These are phyloP conservation scores for Olivierus martensii DNA, from an alignment of 1,140 invertebrate species.

Conservation along the genomic window DNA sequence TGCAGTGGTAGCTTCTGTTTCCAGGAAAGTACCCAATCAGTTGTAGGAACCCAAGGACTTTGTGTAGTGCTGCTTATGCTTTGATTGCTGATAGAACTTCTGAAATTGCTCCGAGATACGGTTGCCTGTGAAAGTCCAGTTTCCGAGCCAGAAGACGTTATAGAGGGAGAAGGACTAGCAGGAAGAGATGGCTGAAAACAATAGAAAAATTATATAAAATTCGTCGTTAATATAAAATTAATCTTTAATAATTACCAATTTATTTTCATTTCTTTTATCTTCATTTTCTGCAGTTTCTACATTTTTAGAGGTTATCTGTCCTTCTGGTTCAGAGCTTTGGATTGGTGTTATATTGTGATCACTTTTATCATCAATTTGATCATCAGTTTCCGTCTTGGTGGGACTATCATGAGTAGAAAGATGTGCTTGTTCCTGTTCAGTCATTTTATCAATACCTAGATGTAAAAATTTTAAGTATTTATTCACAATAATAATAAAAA, in stretches of 20 bases:
- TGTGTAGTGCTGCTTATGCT: neutral
- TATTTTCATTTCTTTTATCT: neutral
- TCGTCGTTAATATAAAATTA: neutral
- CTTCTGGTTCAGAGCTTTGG: conserved; percentile 11
- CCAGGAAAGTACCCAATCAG: conserved; percentile 93
- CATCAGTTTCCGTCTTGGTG: neutral
- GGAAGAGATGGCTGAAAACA: conserved; percentile 6
- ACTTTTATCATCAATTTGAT: neutral
- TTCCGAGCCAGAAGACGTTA: conserved; percentile 14
- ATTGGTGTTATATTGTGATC: too few species aligned
- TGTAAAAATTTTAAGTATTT: too few species aligned
- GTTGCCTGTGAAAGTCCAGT: conserved; percentile 2
- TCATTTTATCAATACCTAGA: conserved; percentile 79
- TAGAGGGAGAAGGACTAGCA: conserved; percentile 11
- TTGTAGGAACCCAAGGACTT: conserved; percentile 60
- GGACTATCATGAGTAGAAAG: conserved; percentile 1
- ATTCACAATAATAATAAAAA: too few species aligned
- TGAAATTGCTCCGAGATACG: conserved; percentile 1
- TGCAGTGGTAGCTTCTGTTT: conserved; percentile 93
- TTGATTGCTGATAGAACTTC: conserved; percentile 1
- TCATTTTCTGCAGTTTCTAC: conserved; percentile 1
- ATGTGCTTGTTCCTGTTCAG: conserved; percentile 80
- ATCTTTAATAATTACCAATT: neutral
- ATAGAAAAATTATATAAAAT: neutral
- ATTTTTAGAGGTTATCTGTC: conserved; percentile 7